Percentiles rank a stretch among this genome's conserved stretches.
These are phyloP conservation scores for Drosophila meridiana DNA, from an alignment of 2,888 invertebrate genomes.

Conservation along the genomic window DNA sequence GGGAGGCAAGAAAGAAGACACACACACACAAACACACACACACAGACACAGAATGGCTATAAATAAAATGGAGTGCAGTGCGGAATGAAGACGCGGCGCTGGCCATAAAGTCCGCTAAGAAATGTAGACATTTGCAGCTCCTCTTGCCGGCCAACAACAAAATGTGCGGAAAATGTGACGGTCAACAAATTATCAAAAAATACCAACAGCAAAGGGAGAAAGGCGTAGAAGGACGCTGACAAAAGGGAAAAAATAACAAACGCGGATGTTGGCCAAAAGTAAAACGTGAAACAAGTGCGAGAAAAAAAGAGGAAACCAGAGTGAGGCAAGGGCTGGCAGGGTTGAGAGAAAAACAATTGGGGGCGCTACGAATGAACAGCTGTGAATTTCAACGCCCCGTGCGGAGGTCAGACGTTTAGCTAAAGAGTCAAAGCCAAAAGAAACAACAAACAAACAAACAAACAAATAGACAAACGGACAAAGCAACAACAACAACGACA, in stretches of 20 bases:
- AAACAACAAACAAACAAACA: constrained; percentile 10
- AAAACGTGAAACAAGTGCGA: constrained; percentile 45
- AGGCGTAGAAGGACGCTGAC: constrained; percentile 7
- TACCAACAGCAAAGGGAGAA: constrained; percentile 17
- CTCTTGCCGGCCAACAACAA: constrained; percentile 38
- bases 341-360: not conserved
- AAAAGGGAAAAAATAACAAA: constrained; percentile 21
- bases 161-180: constrained; percentile 75
- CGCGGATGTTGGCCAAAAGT: constrained; percentile 24
- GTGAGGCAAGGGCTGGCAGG: not conserved
- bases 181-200: constrained; percentile 75
- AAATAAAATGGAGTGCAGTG: constrained; percentile 55
- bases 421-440: constrained; percentile 38
- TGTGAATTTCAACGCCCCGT: constrained; percentile 55
- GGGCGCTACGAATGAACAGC: constrained; percentile 47
- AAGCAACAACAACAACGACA: constrained; percentile 12
- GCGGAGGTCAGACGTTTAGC: constrained; percentile 51
- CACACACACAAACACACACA: not conserved
- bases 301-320: not conserved
- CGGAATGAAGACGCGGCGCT: constrained; percentile 42
- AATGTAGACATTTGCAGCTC: constrained; percentile 55
- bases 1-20: constrained; percentile 2
- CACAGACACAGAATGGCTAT: not conserved
- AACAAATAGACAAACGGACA: constrained; percentile 14
- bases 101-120: constrained; percentile 53